Conservation (phyloP, 2,888 invertebrate species). For the Sabatieria punctata region DNA sequence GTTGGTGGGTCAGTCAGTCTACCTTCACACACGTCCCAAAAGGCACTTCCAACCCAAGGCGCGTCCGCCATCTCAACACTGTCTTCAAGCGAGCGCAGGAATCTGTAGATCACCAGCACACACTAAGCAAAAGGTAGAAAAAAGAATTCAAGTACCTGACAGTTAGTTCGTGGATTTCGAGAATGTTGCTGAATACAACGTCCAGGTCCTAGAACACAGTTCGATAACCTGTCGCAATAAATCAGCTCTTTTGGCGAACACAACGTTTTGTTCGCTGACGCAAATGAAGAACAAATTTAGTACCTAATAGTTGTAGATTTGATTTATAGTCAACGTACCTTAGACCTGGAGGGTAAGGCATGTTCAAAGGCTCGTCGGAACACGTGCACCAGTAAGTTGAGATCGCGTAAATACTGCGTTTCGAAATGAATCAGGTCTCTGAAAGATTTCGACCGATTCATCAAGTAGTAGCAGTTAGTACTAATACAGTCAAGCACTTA, state of each 20-base stretch:
- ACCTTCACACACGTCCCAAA: conserved; percentile 39
- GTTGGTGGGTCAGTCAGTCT: not conserved
- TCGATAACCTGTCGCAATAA: no score
- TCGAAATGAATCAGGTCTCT: conserved; percentile 84
- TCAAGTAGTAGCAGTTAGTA: no score
- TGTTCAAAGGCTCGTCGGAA: conserved; percentile 45
- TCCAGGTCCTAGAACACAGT: conserved; percentile 50
- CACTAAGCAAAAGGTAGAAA: no score
- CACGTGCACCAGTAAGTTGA: conserved; percentile 86
- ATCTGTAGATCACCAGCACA: no score
- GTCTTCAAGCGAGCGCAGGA: conserved; percentile 83
- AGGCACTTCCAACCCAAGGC: conserved; percentile 83
- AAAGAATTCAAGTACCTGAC: no score
- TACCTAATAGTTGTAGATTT: no score
- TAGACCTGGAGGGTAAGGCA: conserved; percentile 6
- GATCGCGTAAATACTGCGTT: conserved; percentile 75
- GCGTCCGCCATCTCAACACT: conserved; percentile 84
- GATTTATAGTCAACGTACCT: no score
- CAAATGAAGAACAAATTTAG: no score
- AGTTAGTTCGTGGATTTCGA: conserved; percentile 87
- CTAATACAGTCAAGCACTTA: no score
- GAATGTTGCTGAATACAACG: conserved; percentile 79
- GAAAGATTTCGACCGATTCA: no score
- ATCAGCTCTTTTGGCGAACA: no score
- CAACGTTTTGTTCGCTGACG: no score